Base-by-base conservation (phyloP, 2,797 vertebrate genomes). In the Petrocephalus schoutedeni region DNA sequence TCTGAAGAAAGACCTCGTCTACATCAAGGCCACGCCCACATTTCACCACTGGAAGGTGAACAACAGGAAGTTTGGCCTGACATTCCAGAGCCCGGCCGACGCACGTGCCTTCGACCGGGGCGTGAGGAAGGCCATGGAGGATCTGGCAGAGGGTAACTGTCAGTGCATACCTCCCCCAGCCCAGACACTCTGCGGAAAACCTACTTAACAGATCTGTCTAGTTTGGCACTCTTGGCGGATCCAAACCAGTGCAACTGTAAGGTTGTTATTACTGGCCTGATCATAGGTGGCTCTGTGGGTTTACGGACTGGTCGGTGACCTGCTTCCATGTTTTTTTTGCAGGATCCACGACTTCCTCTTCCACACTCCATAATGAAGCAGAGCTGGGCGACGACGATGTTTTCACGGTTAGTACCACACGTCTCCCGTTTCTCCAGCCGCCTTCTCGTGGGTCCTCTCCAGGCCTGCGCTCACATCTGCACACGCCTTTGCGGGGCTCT, bases 31-130 rank as follows among this genome's bases (percentile, higher is more conserved):
- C 54, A 99, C 97, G 9, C 98, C 98, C 90, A 99, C 97, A 8
- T 99, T 99, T 95, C 98, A 99, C 94, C 98, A 99, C 58, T 99
- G 98, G 98, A 98, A 97, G 93, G 97, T 99, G 77, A 98, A 99
- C 93, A 97, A 98, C 93, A 96, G 96, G 91, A 97, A 96, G 93
- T 99, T 98, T 6, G 98, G 98, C 89, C 95, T 99, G 83, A 98
- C 98, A 91, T 99, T 99, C 92, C 98, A 98, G 93, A 98, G 98
- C 94, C 98, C 98, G 0, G 98, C 98, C 0, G 98, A 99, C 0
- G 98, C 98, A 83, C 96, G 98, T 91, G 98, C 98, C 90, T 99
- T 99, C 88, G 98, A 99, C 95, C 95, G 98, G 93, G 98, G 98
- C 56, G 97, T 99, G 77, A 96, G 98, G 90, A 99, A 99, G 94